phyloP scores from a whole-genome alignment of 2,888 invertebrate genomes.

The Notocelia uddmanniana region DNA sequence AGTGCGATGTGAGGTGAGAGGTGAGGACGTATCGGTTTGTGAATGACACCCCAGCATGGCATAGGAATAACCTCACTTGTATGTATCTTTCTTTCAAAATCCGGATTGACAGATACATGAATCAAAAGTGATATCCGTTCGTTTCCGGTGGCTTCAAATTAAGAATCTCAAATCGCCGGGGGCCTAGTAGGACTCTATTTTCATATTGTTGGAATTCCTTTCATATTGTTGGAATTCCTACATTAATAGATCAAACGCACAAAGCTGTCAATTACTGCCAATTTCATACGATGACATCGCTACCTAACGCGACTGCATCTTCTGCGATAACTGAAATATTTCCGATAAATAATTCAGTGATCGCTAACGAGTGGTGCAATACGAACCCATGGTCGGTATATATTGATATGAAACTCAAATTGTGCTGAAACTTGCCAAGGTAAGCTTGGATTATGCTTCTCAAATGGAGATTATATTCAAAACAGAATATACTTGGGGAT shows the following conservation, averaged over 20 bases:
- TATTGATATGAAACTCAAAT: background rate
- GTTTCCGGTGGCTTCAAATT: too few species aligned
- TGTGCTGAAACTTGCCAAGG: background rate
- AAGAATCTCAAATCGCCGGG: too few species aligned
- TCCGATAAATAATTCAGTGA: slow-evolving; percentile 17
- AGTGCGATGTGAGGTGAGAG: too few species aligned
- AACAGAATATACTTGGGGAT: background rate
- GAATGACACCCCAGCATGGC: too few species aligned
- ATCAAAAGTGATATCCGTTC: too few species aligned
- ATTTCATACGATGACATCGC: slow-evolving; percentile 15
- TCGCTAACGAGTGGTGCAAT: slow-evolving; percentile 17
- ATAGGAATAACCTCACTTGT: too few species aligned
- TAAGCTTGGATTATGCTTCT: background rate
- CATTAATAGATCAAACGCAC: background rate
- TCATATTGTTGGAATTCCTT: too few species aligned
- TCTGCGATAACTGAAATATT: slow-evolving; percentile 12
- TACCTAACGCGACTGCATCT: background rate
- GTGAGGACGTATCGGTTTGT: too few species aligned
- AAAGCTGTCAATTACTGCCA: slow-evolving; percentile 18
- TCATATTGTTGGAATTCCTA: background rate
- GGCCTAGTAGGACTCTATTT: too few species aligned
- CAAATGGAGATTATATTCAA: background rate
- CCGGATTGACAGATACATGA: too few species aligned
- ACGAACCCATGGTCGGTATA: slow-evolving; percentile 3
- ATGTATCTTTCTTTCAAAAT: too few species aligned